phyloP scores from a whole-genome alignment of 2,888 invertebrate genomes.

The Amphipoea oculea region DNA sequence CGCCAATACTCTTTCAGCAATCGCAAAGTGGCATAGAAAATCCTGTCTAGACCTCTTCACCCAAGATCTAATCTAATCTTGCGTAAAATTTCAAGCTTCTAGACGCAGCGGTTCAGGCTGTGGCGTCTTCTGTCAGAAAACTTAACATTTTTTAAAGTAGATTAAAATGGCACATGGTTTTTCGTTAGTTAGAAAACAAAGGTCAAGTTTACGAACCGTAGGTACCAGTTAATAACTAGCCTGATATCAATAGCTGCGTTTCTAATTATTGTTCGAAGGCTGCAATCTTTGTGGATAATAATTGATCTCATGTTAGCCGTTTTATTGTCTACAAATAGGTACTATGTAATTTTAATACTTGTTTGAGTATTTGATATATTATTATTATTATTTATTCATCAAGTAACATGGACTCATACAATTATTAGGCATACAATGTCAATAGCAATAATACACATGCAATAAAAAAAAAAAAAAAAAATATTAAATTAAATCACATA shows the following conservation, averaged over 20 bases:
- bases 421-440: too few relatives aligned
- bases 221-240: background rate
- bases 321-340: slow-evolving; percentile 32
- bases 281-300: slow-evolving; percentile 24
- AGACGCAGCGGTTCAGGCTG: too few relatives aligned
- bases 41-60: background rate
- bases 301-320: slow-evolving; percentile 48
- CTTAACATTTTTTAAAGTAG: too few relatives aligned
- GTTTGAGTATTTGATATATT: background rate
- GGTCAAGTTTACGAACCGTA: slow-evolving; percentile 31
- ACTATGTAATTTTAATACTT: slow-evolving; percentile 11
- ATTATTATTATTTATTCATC: too few relatives aligned
- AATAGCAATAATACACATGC: too few relatives aligned
- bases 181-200: slow-evolving; percentile 15
- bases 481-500: too few relatives aligned
- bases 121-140: too few relatives aligned
- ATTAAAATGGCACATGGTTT: background rate
- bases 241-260: slow-evolving; percentile 30
- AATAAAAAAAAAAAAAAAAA: too few relatives aligned
- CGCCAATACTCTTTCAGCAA: background rate
- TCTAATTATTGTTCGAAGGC: slow-evolving; percentile 49
- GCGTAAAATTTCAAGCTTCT: too few relatives aligned
- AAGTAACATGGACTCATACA: too few relatives aligned
- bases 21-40: background rate
- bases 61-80: background rate